Conservation (phyloP, 2,113 vertebrate species). For the Hoplias malabaricus region DNA sequence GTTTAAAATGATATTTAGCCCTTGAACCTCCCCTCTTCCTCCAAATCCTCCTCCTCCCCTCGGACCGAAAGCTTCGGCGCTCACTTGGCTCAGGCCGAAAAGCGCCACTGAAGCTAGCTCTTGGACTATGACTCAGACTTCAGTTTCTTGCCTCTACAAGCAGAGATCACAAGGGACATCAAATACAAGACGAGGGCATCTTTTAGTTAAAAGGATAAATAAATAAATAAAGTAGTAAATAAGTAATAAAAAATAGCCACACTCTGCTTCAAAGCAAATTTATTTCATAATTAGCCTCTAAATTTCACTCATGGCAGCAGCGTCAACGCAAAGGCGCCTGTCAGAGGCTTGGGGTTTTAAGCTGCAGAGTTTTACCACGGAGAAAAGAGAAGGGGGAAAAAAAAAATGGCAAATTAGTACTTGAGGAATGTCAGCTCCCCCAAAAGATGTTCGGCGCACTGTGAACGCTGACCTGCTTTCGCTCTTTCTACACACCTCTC, state of each 20-base stretch:
- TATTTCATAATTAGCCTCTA: conserved; percentile 58
- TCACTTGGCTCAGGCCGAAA: conserved; percentile 24
- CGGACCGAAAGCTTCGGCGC: conserved; percentile 25
- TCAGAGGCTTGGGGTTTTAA: too few relatives aligned
- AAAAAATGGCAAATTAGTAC: conserved; percentile 33
- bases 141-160: conserved; percentile 39
- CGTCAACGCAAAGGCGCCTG: conserved; percentile 50
- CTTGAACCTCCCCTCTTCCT: conserved; percentile 23
- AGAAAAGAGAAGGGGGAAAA: conserved; percentile 10
- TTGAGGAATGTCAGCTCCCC: conserved; percentile 21
- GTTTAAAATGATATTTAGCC: conserved; percentile 43
- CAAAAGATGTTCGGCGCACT: conserved; percentile 33
- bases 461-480: conserved; percentile 27
- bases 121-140: conserved; percentile 38
- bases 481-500: conserved; percentile 6
- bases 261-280: conserved; percentile 57
- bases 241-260: conserved; percentile 50
- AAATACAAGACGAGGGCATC: conserved; percentile 54
- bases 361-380: conserved; percentile 38
- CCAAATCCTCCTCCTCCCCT: neutral
- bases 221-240: too few relatives aligned
- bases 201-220: conserved; percentile 19
- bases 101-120: conserved; percentile 43
- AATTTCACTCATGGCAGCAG: conserved; percentile 54
- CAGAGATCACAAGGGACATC: conserved; percentile 51